These are phyloP conservation scores for Rhinogobio ventralis DNA, from an alignment of 2,797 vertebrate species.

Conservation along the genomic window DNA sequence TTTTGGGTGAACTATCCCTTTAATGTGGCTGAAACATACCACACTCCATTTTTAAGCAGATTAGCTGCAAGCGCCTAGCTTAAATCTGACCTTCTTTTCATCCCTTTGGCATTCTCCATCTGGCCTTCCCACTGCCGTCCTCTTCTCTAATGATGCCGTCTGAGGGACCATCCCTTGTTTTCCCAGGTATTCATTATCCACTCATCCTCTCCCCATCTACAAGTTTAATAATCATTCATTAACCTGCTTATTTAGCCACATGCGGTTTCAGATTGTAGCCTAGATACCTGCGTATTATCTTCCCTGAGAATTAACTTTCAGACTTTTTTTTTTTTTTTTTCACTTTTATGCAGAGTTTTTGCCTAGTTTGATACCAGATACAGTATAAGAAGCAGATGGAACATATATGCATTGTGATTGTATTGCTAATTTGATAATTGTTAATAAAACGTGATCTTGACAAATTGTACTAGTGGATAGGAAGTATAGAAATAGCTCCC, in stretches of 20 bases:
- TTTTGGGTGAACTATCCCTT: not conserved
- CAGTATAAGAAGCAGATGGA: not conserved
- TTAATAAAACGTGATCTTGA: not conserved
- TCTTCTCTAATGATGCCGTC: conserved; percentile 50
- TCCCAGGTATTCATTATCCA: conserved; percentile 53
- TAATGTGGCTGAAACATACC: not conserved
- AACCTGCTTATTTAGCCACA: conserved; percentile 58
- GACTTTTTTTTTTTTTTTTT: not conserved
- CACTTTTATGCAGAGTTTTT: not conserved
- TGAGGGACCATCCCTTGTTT: conserved; percentile 31
- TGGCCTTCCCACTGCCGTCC: conserved; percentile 30
- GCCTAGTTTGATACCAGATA: not conserved
- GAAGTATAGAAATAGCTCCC: not conserved
- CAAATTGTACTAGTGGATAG: not conserved
- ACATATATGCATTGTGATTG: not conserved
- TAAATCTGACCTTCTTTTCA: conserved; percentile 41
- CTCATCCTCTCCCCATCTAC: conserved; percentile 29
- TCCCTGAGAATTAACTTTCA: not conserved
- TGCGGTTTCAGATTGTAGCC: conserved; percentile 47
- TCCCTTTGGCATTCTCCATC: conserved; percentile 30
- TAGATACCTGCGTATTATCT: conserved; percentile 26
- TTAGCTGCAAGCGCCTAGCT: conserved; percentile 15
- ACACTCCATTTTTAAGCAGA: not conserved
- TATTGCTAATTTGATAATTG: not conserved
- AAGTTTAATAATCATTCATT: conserved; percentile 58